Evolutionary conservation across 2,888 invertebrate genomes (phyloP).

Genomic region (Tipula helvola): DNA sequence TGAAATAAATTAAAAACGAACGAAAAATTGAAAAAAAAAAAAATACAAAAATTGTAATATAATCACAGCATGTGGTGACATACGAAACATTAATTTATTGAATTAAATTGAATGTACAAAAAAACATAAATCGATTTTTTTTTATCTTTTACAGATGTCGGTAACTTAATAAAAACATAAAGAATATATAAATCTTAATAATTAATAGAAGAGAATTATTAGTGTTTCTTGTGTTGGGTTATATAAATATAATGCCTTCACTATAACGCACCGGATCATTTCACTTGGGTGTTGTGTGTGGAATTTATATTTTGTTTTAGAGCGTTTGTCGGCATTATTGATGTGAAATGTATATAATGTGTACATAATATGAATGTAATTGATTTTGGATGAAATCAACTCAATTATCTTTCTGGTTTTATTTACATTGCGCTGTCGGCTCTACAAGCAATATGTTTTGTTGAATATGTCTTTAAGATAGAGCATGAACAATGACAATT

Average conservation of each 20-base stretch:
- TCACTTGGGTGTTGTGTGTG: not conserved
- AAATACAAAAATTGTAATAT: not conserved
- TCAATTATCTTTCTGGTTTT: not conserved
- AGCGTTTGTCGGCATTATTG: not conserved
- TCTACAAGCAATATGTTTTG: no score
- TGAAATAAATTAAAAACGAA: not conserved
- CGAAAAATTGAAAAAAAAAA: not conserved
- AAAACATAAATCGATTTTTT: not conserved
- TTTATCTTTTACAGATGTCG: not conserved
- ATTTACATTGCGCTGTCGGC: not conserved
- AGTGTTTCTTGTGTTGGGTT: not conserved
- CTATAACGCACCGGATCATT: not conserved
- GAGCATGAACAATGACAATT: no score
- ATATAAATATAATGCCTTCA: not conserved
- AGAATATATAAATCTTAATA: not conserved
- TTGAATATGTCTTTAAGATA: no score
- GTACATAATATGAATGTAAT: not conserved
- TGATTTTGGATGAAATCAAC: not conserved
- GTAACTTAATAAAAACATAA: slow-evolving; percentile 4
- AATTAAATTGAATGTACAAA: not conserved
- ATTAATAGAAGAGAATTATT: not conserved
- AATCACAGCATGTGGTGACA: slow-evolving; percentile 4
- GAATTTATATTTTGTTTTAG: not conserved
- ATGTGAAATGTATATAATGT: not conserved
- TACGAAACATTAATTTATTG: not conserved